These are phyloP conservation scores for Vidua macroura DNA, from an alignment of 2,113 vertebrate genomes.

Conservation along the genomic window DNA sequence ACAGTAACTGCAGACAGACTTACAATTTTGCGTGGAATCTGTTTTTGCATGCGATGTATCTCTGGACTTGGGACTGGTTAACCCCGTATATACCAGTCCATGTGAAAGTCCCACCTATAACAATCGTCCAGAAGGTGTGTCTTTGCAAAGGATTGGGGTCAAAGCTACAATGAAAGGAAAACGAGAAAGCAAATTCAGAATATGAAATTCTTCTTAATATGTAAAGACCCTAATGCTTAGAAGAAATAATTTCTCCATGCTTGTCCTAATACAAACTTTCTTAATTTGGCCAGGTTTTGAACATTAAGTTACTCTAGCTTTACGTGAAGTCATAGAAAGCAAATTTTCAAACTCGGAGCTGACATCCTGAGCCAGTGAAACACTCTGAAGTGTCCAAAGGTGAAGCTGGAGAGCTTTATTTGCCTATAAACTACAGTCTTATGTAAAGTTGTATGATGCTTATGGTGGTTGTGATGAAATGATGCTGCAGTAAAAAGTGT, in stretches of 20 bases:
- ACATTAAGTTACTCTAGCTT: neutral
- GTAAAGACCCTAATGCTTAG: neutral
- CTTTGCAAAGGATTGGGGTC: slow-evolving; percentile 86
- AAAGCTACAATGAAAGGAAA: slow-evolving; percentile 77
- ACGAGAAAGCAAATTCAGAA: slow-evolving; percentile 13
- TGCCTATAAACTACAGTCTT: neutral
- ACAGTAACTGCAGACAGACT: slow-evolving; percentile 54
- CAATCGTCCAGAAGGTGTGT: slow-evolving; percentile 92
- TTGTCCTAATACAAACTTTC: neutral
- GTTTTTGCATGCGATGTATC: slow-evolving; percentile 93
- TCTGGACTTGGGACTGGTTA: slow-evolving; percentile 94
- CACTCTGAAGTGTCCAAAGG: neutral
- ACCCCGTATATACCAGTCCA: slow-evolving; percentile 88
- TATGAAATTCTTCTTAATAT: neutral
- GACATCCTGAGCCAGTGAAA: neutral
- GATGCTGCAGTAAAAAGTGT: slow-evolving; percentile 1
- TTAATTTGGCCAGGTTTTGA: neutral
- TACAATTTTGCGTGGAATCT: slow-evolving; percentile 89
- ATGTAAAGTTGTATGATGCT: neutral
- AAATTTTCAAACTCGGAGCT: neutral
- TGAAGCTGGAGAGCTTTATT: neutral
- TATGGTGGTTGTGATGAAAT: neutral
- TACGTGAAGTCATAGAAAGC: neutral
- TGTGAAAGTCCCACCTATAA: slow-evolving; percentile 86
- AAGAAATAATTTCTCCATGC: neutral